These are phyloP conservation scores for Huso huso DNA, from an alignment of 2,797 vertebrate species.

Conservation along the genomic window DNA sequence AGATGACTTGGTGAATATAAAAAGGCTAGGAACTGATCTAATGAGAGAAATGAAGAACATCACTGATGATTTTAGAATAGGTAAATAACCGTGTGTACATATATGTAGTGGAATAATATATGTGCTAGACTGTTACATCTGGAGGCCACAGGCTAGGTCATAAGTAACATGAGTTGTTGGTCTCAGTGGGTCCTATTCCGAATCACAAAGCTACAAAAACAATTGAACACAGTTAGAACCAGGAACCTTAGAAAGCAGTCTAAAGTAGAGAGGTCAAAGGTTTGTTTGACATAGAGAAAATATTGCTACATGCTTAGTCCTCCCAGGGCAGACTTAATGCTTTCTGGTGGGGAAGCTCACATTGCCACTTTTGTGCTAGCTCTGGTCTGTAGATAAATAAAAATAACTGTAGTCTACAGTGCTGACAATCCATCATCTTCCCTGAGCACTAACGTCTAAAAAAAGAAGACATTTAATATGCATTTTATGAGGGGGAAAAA, in stretches of 20 bases:
- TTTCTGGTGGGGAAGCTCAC: no score
- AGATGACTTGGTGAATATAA: constrained; percentile 25
- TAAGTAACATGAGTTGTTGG: neutral
- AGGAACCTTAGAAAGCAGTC: no score
- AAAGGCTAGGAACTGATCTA: constrained; percentile 27
- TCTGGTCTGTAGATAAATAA: neutral
- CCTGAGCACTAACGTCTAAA: neutral
- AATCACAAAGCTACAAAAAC: neutral
- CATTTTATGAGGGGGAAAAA: no score
- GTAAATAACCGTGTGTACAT: constrained; percentile 41
- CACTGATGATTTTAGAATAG: constrained; percentile 29
- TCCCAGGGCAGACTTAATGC: no score
- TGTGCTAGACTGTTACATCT: neutral
- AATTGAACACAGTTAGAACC: no score
- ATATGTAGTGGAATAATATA: constrained; percentile 1
- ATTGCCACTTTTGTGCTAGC: neutral
- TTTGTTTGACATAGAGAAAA: no score
- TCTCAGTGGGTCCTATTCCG: neutral
- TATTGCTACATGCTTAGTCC: no score
- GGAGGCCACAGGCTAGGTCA: neutral
- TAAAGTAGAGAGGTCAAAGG: no score
- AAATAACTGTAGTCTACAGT: neutral
- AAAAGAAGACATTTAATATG: neutral
- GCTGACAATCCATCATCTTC: neutral
- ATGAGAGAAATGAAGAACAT: constrained; percentile 26